Conservation (phyloP, 2,797 vertebrate species). For the Phalanger gymnotis region DNA sequence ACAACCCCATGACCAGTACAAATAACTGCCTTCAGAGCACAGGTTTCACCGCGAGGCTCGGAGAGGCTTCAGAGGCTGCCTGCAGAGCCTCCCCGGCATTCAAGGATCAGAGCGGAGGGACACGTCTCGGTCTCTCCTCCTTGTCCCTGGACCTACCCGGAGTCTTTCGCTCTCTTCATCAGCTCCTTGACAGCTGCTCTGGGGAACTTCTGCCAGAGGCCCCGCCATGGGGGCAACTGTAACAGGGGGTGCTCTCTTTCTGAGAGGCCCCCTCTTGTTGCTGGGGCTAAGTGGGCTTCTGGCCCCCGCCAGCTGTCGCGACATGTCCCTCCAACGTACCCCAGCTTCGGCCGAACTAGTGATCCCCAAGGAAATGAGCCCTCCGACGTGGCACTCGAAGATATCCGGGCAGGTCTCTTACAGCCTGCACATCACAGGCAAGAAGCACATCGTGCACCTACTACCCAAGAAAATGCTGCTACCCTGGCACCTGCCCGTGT, state of each 20-base stretch:
- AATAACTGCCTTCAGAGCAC: background rate
- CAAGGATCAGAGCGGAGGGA: background rate
- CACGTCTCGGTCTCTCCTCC: background rate
- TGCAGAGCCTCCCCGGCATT: background rate
- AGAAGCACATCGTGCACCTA: slow-evolving; percentile 73
- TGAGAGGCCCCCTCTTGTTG: slow-evolving; percentile 4
- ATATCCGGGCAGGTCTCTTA: slow-evolving; percentile 68
- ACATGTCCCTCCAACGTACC: background rate
- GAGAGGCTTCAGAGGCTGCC: accelerated
- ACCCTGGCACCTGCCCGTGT: slow-evolving; percentile 74
- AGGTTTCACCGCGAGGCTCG: background rate
- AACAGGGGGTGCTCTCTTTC: background rate
- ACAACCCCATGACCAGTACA: background rate
- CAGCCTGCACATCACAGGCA: slow-evolving; percentile 76
- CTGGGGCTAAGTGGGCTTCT: slow-evolving; percentile 29
- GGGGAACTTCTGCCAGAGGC: background rate
- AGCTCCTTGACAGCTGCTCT: background rate
- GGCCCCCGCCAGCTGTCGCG: slow-evolving; percentile 8
- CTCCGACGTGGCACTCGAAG: background rate
- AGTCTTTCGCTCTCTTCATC: background rate
- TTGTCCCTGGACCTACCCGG: slow-evolving; percentile 29
- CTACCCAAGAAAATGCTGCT: slow-evolving; percentile 69
- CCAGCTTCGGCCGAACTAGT: slow-evolving; percentile 67
- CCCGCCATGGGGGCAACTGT: slow-evolving; percentile 24
- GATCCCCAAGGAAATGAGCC: slow-evolving; percentile 73